Base-by-base conservation (phyloP, 2,113 vertebrate species). In the Chinchilla lanigera region DNA sequence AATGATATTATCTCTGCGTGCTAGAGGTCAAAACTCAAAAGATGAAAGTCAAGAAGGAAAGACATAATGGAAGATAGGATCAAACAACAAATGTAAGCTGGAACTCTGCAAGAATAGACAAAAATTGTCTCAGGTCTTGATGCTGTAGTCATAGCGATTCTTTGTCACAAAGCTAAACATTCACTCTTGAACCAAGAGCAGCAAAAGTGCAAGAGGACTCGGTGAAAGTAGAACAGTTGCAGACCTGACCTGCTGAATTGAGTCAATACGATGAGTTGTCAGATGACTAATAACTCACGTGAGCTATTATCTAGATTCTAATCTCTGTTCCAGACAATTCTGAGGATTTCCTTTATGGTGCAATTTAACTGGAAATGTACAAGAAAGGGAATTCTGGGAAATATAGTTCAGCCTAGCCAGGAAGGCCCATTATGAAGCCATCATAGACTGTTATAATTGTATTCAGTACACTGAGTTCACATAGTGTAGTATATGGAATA, bases 321-420 rank as follows among this genome's bases (percentile, higher is more conserved):
- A 11, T 67, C n/a, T 3, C n/a, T 5, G 13, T 60, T 67, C n/a
- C 12, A 50, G 14, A 63, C 54, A 12, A 12, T 38, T n/a, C 47
- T 50, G 33, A 47, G 24, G 1, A 35, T 38, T 47, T 65, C 12
- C 26, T 10, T 38, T 16, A 5, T 38, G 14, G 3, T 13, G 20
- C 0, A 56, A 22, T 1, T 52, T 58, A 87, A 60, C 20, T 35
- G 41, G 24, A 87, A 80, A 84, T 17, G 58, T 38, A 17, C 16
- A 35, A 56, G 22, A 83, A 89, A n/a, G 33, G 20, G 54, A 82
- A 87, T 93, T 94, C 73, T 86, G 38, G 35, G 81, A 93, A 86
- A 47, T 33, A 1, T 12, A 58, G 11, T 77, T 82, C 54, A 50
- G 5, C 20, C 38, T 58, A 44, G 50, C 17, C 3, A 71, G 3